Evolutionary conservation across 2,888 invertebrate species (phyloP).

Genomic region (Calephelis perditalis): DNA sequence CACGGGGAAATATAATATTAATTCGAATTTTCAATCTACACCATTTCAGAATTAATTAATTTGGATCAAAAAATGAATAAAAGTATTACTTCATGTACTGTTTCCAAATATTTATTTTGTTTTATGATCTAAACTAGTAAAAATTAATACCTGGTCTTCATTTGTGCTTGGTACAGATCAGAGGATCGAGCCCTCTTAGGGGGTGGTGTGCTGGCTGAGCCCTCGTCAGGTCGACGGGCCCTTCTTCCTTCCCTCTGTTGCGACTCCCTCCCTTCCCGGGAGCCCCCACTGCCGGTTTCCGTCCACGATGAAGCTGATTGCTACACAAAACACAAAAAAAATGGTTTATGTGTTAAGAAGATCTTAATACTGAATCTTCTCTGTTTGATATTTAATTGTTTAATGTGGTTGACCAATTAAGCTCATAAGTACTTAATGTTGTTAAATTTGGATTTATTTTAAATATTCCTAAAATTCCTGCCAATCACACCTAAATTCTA

Average conservation of each 20-base stretch:
- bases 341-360: neutral
- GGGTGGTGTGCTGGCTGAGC: conserved; percentile 77
- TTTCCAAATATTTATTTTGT: no score
- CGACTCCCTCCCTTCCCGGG: conserved; percentile 58
- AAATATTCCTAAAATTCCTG: no score
- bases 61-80: no score
- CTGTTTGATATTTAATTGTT: no score
- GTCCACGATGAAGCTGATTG: conserved; percentile 72
- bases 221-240: conserved; percentile 71
- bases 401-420: no score
- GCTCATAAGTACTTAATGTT: neutral
- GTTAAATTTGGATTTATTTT: no score
- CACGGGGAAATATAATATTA: no score
- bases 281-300: conserved; percentile 65
- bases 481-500: no score
- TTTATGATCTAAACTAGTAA: conserved; percentile 2
- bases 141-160: conserved; percentile 68
- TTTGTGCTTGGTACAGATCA: conserved; percentile 81
- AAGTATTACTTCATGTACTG: no score
- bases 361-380: neutral
- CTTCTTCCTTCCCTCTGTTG: conserved; percentile 62
- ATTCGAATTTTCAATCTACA: no score
- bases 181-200: conserved; percentile 85
- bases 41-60: no score
- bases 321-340: conserved; percentile 19